Conservation (phyloP, 2,888 invertebrate species). For the Drosophila nr. perissopoda region DNA sequence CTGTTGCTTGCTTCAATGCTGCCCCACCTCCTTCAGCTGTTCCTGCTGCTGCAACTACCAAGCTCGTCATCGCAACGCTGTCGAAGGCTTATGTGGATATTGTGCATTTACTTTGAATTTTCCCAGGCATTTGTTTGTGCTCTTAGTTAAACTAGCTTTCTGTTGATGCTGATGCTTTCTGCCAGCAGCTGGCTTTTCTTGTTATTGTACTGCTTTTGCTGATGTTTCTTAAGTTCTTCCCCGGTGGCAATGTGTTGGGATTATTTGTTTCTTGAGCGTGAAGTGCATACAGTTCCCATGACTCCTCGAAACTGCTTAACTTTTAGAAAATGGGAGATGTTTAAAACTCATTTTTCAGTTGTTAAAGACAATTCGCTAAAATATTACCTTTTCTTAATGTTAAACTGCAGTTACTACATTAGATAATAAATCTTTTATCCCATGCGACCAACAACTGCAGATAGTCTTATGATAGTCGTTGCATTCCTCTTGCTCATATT, state of each 20-base stretch:
- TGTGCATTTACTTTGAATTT: slow-evolving; percentile 72
- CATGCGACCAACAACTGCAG: slow-evolving; percentile 7
- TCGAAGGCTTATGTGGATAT: slow-evolving; percentile 79
- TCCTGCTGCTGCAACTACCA: slow-evolving; percentile 30
- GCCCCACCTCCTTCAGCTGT: slow-evolving; percentile 18
- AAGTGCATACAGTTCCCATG: slow-evolving; percentile 16
- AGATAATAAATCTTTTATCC: neutral
- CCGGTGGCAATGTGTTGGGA: slow-evolving; percentile 39
- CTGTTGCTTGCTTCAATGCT: slow-evolving; percentile 43
- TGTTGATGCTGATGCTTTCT: slow-evolving; percentile 53
- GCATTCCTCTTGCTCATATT: slow-evolving; percentile 24
- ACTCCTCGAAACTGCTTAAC: slow-evolving; percentile 3
- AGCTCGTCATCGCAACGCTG: slow-evolving; percentile 56
- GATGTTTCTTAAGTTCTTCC: slow-evolving; percentile 43
- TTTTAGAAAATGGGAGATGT: slow-evolving; percentile 1
- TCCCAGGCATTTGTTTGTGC: slow-evolving; percentile 71
- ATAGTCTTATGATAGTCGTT: slow-evolving; percentile 35
- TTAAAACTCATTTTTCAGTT: neutral
- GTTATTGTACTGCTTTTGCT: slow-evolving; percentile 32
- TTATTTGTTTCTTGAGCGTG: slow-evolving; percentile 54
- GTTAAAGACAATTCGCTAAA: neutral
- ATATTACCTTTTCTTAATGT: neutral
- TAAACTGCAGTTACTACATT: neutral
- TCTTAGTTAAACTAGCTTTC: slow-evolving; percentile 75
- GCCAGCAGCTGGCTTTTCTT: slow-evolving; percentile 48